Evolutionary conservation across 2,113 vertebrate genomes (phyloP).

Genomic region (Zingel zingel): DNA sequence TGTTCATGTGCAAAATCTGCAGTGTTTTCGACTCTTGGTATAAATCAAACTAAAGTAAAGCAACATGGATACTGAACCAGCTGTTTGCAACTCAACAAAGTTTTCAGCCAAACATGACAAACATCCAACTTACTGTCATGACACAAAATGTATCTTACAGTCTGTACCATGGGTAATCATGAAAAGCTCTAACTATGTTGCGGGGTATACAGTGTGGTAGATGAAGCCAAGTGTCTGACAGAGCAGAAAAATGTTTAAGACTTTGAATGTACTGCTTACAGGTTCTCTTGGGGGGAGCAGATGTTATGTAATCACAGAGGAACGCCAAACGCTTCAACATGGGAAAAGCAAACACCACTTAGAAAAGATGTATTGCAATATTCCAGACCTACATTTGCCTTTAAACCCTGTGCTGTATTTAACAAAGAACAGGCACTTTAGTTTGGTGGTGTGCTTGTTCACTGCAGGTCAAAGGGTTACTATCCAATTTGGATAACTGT

Average conservation of each 20-base stretch:
- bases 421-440: background rate
- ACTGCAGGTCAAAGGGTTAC: conserved; percentile 10
- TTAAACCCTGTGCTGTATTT: background rate
- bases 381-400: background rate
- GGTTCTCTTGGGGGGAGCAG: conserved; percentile 21
- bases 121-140: conserved; percentile 27
- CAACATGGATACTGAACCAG: background rate
- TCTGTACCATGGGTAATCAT: conserved; percentile 26
- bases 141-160: conserved; percentile 22
- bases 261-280: conserved; percentile 37
- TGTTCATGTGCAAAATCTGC: background rate
- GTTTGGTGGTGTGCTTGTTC: background rate
- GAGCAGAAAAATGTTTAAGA: conserved; percentile 43
- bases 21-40: conserved; percentile 14
- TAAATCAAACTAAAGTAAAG: conserved; percentile 8
- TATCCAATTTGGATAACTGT: background rate
- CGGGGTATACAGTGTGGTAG: conserved; percentile 10
- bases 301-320: conserved; percentile 51
- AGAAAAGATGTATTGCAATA: background rate
- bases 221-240: conserved; percentile 39
- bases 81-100: conserved; percentile 22
- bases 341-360: conserved; percentile 31
- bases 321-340: conserved; percentile 39
- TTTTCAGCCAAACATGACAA: conserved; percentile 28
- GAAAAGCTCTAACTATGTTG: conserved; percentile 22